A percentile compares a stretch with the other conserved stretches of the same genome.
Evolutionary conservation across 2,797 vertebrate species (phyloP).

Genomic region (Sebastes trivittatus): DNA sequence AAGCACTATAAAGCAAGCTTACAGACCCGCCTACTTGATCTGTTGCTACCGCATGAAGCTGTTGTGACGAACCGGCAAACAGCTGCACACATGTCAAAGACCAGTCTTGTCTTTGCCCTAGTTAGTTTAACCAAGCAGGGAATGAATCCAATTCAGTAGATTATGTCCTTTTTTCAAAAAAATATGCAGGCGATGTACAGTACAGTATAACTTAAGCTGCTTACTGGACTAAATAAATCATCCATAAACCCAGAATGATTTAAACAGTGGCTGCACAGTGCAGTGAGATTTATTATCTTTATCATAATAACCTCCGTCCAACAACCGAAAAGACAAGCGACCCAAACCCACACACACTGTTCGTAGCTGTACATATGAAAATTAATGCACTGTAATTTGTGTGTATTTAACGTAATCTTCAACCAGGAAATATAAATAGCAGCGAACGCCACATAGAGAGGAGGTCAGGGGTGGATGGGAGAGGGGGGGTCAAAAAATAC

Average conservation of each 20-base stretch:
- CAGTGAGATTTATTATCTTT: slow-evolving; percentile 30
- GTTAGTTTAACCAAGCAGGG: not conserved
- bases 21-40: not conserved
- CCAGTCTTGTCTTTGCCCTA: not conserved
- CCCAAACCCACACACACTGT: not conserved
- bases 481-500: no score
- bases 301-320: slow-evolving; percentile 7
- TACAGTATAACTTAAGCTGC: not conserved
- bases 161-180: not conserved
- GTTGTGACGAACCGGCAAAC: not conserved
- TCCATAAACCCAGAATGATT: slow-evolving; percentile 33
- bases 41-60: not conserved
- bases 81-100: not conserved
- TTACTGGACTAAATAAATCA: slow-evolving; percentile 37
- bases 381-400: no score
- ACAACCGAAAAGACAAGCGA: not conserved
- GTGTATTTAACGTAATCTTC: no score
- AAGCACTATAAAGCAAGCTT: not conserved
- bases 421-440: no score
- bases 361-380: no score
- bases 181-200: not conserved
- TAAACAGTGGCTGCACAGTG: slow-evolving; percentile 8
- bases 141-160: not conserved
- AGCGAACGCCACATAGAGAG: no score
- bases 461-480: no score